phyloP scores from a whole-genome alignment of 2,797 vertebrate species.

The Mormyrops attenuatus region DNA sequence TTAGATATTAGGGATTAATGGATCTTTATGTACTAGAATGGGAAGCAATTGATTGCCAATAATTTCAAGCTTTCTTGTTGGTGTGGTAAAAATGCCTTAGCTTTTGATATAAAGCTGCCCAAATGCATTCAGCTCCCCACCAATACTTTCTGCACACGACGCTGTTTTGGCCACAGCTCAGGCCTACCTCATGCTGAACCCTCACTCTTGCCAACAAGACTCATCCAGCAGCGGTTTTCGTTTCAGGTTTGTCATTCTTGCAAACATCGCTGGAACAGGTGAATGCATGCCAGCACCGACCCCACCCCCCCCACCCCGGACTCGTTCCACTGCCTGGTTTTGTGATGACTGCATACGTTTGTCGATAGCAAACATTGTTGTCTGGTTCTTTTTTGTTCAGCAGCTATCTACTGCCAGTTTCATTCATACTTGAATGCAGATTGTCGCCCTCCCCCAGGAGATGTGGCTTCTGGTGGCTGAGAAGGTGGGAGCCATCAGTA shows the following conservation, averaged over 20 bases:
- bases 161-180: background rate
- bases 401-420: background rate
- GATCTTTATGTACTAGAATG: background rate
- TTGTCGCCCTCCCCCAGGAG: background rate
- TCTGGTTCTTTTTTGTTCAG: background rate
- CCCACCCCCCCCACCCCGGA: background rate
- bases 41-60: background rate
- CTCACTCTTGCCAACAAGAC: background rate
- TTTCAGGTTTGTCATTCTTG: background rate
- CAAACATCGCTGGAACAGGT: background rate
- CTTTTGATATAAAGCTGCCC: background rate
- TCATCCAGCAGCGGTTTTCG: background rate
- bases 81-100: background rate
- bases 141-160: background rate
- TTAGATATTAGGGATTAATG: background rate
- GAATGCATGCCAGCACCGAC: background rate
- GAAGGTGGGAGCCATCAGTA: background rate
- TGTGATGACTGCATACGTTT: background rate
- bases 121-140: background rate
- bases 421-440: background rate
- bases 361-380: background rate
- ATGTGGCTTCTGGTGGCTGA: background rate
- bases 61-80: background rate
- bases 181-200: background rate
- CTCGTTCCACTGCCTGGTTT: background rate